Evolutionary conservation across 92 coral and sea anemone species (phyloP).

Genomic region (Palythoa heliodiscus): DNA sequence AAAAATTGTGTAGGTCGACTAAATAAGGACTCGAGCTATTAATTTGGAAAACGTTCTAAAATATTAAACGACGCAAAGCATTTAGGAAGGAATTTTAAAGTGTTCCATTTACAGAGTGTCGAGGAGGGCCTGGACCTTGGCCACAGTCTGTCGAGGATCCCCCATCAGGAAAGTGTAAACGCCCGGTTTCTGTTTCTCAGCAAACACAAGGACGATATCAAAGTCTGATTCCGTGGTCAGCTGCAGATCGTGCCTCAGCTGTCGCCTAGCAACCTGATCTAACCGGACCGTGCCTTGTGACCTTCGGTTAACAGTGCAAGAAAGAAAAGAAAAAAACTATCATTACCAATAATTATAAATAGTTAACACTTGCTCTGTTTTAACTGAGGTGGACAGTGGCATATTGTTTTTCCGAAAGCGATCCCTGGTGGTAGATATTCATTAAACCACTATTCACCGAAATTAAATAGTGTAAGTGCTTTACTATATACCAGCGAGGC

Average conservation of each 20-base stretch:
- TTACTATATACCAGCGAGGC: no score
- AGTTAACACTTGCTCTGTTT: no score
- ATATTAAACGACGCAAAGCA: background rate
- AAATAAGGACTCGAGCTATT: no score
- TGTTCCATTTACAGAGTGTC: slow-evolving; percentile 50
- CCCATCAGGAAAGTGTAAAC: slow-evolving; percentile 87
- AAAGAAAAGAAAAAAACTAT: background rate
- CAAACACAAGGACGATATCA: slow-evolving; percentile 79
- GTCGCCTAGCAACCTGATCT: slow-evolving; percentile 74
- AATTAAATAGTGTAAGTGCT: no score
- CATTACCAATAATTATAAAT: background rate
- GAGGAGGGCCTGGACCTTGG: slow-evolving; percentile 71
- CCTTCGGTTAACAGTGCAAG: slow-evolving; percentile 36
- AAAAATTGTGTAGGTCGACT: no score
- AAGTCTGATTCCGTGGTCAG: slow-evolving; percentile 91
- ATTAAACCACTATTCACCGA: no score
- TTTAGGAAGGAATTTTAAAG: no score
- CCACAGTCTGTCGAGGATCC: slow-evolving; percentile 75
- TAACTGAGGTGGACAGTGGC: no score
- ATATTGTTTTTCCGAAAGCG: no score
- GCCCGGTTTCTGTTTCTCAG: slow-evolving; percentile 93
- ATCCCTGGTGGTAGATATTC: background rate
- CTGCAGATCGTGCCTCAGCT: slow-evolving; percentile 86
- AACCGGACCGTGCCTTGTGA: slow-evolving; percentile 66
- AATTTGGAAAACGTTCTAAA: no score